These are phyloP conservation scores for Callyntrura sp. DNA, from an alignment of 2,888 invertebrate genomes.

Conservation along the genomic window DNA sequence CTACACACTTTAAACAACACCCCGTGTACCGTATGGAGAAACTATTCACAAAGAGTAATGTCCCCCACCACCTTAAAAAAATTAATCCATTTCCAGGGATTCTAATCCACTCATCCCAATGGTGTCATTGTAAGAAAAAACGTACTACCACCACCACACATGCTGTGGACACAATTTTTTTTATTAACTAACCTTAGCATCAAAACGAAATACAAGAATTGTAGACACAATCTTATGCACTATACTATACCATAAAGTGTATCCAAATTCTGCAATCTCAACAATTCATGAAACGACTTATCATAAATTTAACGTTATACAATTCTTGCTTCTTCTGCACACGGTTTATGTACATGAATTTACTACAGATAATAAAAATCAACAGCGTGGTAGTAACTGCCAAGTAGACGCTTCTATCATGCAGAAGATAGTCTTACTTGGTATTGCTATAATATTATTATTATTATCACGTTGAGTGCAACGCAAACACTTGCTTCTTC, in stretches of 20 bases:
- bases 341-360: background rate
- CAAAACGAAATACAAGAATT: too few species aligned
- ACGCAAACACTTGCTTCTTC: background rate
- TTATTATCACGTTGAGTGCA: background rate
- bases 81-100: conserved; percentile 19
- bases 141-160: too few species aligned
- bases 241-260: background rate
- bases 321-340: too few species aligned
- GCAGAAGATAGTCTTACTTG: background rate
- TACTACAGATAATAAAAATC: background rate
- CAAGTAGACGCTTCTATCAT: too few species aligned
- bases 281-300: too few species aligned
- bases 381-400: too few species aligned
- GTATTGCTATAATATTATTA: too few species aligned
- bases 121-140: background rate
- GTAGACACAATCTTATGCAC: background rate
- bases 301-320: too few species aligned
- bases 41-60: conserved; percentile 24
- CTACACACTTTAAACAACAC: background rate
- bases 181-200: too few species aligned
- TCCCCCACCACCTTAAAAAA: background rate
- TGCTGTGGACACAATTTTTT: too few species aligned
- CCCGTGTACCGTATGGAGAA: conserved; percentile 22
- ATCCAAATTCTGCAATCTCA: background rate
- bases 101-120: background rate